Evolutionary conservation across 2,113 vertebrate genomes (phyloP).

Genomic region (Penelope pileata): DNA sequence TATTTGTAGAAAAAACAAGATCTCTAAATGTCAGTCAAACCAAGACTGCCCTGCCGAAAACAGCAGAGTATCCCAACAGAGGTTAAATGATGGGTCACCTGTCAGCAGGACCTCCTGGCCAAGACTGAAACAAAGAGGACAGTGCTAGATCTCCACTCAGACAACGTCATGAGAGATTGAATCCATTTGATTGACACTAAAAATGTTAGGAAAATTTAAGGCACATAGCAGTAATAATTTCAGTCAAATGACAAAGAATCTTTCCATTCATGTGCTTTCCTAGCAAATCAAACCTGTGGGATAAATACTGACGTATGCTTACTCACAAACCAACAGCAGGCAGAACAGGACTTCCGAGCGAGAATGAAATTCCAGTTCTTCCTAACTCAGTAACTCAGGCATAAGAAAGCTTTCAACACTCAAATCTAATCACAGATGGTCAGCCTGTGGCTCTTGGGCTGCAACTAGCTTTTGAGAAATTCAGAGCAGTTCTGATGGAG

Average conservation of each 20-base stretch:
- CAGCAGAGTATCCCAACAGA: background rate
- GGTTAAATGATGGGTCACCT: background rate
- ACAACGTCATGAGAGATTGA: background rate
- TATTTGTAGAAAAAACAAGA: background rate
- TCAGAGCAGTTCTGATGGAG: background rate
- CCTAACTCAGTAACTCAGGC: background rate
- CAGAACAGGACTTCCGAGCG: background rate
- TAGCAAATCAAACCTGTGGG: background rate
- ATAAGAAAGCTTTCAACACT: background rate
- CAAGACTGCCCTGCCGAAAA: background rate
- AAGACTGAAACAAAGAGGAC: background rate
- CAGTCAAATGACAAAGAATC: background rate
- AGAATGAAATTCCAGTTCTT: background rate
- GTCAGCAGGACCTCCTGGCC: background rate
- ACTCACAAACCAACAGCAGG: background rate
- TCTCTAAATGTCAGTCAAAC: background rate
- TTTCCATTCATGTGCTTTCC: background rate
- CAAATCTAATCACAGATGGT: background rate
- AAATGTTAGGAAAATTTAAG: background rate
- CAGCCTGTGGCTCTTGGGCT: background rate
- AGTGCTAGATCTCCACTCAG: background rate
- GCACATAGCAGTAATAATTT: background rate
- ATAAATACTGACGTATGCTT: rapidly evolving
- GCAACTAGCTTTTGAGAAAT: background rate
- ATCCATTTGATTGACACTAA: background rate